phyloP scores from a whole-genome alignment of 1,140 invertebrate genomes.

The Eupeodes corollae region DNA sequence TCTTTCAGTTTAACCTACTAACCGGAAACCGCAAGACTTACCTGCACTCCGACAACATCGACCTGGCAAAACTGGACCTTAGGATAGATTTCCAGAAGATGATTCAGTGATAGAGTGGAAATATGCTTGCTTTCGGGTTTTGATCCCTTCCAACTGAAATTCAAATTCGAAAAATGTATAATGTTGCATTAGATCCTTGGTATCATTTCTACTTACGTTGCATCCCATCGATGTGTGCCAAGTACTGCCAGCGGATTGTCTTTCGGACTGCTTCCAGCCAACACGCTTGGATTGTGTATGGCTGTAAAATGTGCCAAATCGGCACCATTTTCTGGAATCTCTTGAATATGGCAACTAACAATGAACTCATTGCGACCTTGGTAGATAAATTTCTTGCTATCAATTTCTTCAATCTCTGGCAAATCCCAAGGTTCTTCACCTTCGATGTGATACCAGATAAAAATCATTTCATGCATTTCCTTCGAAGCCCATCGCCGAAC shows the following conservation, averaged over 20 bases:
- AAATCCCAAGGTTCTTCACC: slow-evolving; percentile 58
- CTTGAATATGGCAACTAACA: slow-evolving; percentile 68
- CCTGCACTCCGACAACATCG: slow-evolving; percentile 22
- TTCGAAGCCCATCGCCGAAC: slow-evolving; percentile 52
- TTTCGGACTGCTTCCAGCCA: slow-evolving; percentile 41
- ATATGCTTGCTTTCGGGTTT: slow-evolving; percentile 15
- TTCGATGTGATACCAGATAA: slow-evolving; percentile 77
- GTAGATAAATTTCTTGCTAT: slow-evolving; percentile 48
- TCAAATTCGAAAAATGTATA: neutral
- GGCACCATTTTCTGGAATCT: slow-evolving; percentile 85
- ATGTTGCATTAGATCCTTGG: too few relatives aligned
- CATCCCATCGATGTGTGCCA: slow-evolving; percentile 23
- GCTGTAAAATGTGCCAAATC: slow-evolving; percentile 69
- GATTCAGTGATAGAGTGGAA: slow-evolving; percentile 19
- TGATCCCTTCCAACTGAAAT: slow-evolving; percentile 15
- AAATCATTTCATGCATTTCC: slow-evolving; percentile 64
- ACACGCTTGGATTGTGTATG: slow-evolving; percentile 54
- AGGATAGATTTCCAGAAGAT: slow-evolving; percentile 16
- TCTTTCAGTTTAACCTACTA: slow-evolving; percentile 14
- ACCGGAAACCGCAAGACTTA: slow-evolving; percentile 3
- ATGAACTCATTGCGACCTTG: slow-evolving; percentile 66
- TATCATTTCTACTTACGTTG: slow-evolving; percentile 16
- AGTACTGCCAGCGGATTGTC: slow-evolving; percentile 3
- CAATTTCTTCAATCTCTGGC: slow-evolving; percentile 44
- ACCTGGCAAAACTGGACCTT: slow-evolving; percentile 18